A percentile compares a stretch with the other conserved stretches of the same genome.
Conservation (phyloP, 1,140 invertebrate species). For the Triops longicaudatus region DNA sequence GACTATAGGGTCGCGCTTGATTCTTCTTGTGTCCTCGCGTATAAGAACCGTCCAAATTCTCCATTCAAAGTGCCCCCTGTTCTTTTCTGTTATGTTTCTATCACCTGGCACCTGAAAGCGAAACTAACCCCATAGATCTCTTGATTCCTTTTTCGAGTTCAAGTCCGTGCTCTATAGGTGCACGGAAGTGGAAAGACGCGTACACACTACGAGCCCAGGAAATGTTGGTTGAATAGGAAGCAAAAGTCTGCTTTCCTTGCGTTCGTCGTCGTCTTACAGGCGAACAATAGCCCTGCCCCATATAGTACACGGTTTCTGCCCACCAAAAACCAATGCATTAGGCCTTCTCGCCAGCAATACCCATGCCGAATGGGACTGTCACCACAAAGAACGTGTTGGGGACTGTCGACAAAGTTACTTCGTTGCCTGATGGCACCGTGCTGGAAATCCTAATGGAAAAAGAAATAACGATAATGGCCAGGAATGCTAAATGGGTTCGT, state of each 20-base stretch:
- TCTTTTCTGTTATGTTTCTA: background rate
- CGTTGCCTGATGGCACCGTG: background rate
- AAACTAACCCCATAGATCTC: slow-evolving; percentile 9
- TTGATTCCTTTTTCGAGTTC: background rate
- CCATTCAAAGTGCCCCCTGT: background rate
- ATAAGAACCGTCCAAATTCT: slow-evolving; percentile 8
- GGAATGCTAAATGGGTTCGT: background rate
- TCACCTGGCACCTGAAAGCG: slow-evolving; percentile 7
- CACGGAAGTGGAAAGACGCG: slow-evolving; percentile 9
- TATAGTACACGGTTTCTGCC: slow-evolving; percentile 3
- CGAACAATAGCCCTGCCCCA: slow-evolving; percentile 1
- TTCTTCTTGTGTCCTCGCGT: slow-evolving; percentile 11
- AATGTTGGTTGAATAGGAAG: slow-evolving; percentile 5
- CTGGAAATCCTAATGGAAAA: slow-evolving; percentile 3
- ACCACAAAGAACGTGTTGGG: background rate
- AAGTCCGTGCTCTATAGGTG: background rate
- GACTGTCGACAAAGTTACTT: slow-evolving; percentile 9
- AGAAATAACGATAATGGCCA: background rate
- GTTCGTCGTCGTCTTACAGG: background rate
- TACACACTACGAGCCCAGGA: background rate
- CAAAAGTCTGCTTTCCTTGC: background rate
- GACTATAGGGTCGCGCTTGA: background rate
- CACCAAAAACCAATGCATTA: slow-evolving; percentile 12
- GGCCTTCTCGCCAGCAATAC: slow-evolving; percentile 1
- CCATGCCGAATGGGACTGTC: slow-evolving; percentile 1